Evolutionary conservation across 2,888 invertebrate genomes (phyloP).

Genomic region (Galeruca laticollis): DNA sequence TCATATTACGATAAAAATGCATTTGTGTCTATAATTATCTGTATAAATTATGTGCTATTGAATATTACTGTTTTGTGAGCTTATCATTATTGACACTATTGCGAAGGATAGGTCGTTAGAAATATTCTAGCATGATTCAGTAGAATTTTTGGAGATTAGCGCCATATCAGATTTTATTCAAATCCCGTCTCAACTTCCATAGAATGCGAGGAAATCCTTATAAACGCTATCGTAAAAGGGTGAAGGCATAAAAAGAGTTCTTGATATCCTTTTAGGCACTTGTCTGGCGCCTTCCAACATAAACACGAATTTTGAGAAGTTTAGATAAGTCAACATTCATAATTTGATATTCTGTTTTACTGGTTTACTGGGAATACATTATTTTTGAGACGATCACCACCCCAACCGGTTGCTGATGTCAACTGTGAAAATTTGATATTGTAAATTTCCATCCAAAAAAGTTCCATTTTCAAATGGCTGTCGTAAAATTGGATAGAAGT

Average conservation of each 20-base stretch:
- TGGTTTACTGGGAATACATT: conserved; percentile 40
- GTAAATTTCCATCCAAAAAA: conserved; percentile 38
- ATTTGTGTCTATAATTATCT: no score
- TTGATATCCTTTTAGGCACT: conserved; percentile 36
- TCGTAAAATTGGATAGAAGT: conserved; percentile 34
- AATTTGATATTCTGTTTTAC: conserved; percentile 42
- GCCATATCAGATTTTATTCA: conserved; percentile 20
- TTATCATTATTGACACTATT: neutral
- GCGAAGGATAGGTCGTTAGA: neutral
- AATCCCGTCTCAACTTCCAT: conserved; percentile 28
- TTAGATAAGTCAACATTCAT: conserved; percentile 39
- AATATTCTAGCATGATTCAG: neutral
- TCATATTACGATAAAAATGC: no score
- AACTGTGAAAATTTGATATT: conserved; percentile 34
- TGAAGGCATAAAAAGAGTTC: conserved; percentile 38
- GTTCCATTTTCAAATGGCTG: conserved; percentile 28
- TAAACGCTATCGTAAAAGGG: conserved; percentile 39
- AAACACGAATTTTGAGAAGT: conserved; percentile 42
- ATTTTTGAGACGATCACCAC: conserved; percentile 8
- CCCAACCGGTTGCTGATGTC: conserved; percentile 32
- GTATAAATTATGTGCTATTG: no score
- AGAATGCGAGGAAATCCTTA: conserved; percentile 35
- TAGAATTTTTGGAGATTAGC: conserved; percentile 16
- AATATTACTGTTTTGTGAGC: neutral
- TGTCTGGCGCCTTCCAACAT: conserved; percentile 44